phyloP scores from a whole-genome alignment of 2,797 vertebrate genomes.

The Cyprinella venusta region DNA sequence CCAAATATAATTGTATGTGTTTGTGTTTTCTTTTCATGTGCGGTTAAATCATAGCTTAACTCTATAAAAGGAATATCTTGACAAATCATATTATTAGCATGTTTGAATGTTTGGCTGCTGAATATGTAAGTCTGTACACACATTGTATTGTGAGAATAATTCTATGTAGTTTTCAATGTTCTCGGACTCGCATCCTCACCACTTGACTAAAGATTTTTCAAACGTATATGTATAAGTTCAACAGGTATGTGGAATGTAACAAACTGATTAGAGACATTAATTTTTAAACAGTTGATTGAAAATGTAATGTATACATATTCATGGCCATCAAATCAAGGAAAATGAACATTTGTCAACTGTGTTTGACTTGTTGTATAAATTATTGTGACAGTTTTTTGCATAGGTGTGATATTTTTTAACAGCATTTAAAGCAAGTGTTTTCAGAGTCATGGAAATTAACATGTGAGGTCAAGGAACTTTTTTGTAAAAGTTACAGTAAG shows the following conservation, averaged over 20 bases:
- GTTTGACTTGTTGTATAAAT: conserved; percentile 27
- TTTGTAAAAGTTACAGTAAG: too few relatives aligned
- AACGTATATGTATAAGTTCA: conserved; percentile 48
- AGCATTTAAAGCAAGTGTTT: background rate
- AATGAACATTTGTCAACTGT: background rate
- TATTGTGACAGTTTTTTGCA: background rate
- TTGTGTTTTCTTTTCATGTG: background rate
- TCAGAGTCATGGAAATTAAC: background rate
- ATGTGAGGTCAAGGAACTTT: background rate
- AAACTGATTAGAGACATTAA: conserved; percentile 19
- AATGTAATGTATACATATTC: background rate
- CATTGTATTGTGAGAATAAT: conserved; percentile 19
- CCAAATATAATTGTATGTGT: conserved; percentile 43
- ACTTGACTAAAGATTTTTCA: conserved; percentile 37
- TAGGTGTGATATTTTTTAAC: background rate
- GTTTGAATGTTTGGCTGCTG: conserved; percentile 40
- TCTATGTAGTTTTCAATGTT: conserved; percentile 17
- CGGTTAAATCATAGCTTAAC: conserved; percentile 14
- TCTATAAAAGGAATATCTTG: conserved; percentile 21
- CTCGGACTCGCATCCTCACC: conserved; percentile 1
- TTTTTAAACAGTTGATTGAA: conserved; percentile 29
- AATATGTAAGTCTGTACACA: conserved; percentile 17
- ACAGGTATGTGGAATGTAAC: conserved; percentile 48
- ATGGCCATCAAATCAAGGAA: background rate
- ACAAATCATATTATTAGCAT: conserved; percentile 21